Evolutionary conservation across 1,140 invertebrate species (phyloP), one percentile per base, ranked within the genome.

Genomic region (Aplysia californica): DNA sequence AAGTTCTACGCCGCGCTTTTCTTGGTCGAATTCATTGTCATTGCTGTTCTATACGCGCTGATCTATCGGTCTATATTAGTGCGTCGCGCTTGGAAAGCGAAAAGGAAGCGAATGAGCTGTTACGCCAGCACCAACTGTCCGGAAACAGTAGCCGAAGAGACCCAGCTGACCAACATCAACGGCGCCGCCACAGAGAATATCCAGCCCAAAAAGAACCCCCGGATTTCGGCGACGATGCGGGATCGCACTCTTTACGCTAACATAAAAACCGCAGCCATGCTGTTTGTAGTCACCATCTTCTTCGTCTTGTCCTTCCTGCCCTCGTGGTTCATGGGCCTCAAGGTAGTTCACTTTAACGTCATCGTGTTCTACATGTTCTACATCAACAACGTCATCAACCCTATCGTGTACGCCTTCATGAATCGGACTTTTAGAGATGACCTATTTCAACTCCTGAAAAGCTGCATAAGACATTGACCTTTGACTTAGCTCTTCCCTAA

Each of bases 391-490:
- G 84, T 85, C 2, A 83, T 83, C 0, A 88, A 88, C 74, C 87
- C 87, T 3, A 76, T 88, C 38, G 87, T 88, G 36, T 88, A 88
- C 72, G 85, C 86, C 23, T 88, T 88, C 74, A 87, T 88, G 86
- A 88, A 88, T 73, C 77, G 79, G 26, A 83, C 82, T 10, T 88
- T 88, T 71, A 70, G 86, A 61, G 79, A 85, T 36, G 85, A 87
- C 41, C 55, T 86, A 0, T 75, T 78, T 41, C 82, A 82, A 71
- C 77, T 87, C 10, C 23, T 86, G 6, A 83, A 77, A 75, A 76
- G 79, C 23, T 71, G 50, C n/a, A 64, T 81, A 44, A 67, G 55
- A 67, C 33, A 55, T 21, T 38, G 64, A 38, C 21, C 29, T 70
- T 35, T 50, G 44, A 50, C 44, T 50, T 50, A 15, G 44, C 44